Conservation (phyloP, 2,797 vertebrate genomes). For the Synanceia verrucosa region DNA sequence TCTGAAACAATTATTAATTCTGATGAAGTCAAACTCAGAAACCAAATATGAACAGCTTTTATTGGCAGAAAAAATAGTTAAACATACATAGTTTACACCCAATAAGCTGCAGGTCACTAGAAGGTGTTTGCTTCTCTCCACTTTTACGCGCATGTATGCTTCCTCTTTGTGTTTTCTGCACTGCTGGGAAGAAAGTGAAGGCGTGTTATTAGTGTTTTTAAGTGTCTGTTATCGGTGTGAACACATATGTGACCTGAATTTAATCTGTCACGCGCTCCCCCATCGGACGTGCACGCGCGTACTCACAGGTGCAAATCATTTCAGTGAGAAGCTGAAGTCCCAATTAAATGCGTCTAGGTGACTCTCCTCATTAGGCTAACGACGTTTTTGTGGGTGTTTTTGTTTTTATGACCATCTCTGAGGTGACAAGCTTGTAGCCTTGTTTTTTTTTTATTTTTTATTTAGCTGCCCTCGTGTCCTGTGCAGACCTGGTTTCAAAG, state of each 20-base stretch:
- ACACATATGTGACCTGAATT: slow-evolving; percentile 41
- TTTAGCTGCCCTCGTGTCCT: slow-evolving; percentile 46
- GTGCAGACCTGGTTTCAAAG: slow-evolving; percentile 60
- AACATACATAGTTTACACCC: background rate
- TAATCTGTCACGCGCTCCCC: slow-evolving; percentile 19
- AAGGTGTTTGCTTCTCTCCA: background rate
- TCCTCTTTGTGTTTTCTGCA: background rate
- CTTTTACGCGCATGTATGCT: background rate
- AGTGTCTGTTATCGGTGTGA: background rate
- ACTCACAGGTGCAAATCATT: slow-evolving; percentile 67
- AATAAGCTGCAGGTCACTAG: background rate
- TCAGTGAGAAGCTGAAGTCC: background rate
- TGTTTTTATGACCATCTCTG: background rate
- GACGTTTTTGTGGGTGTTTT: background rate
- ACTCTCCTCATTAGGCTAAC: background rate
- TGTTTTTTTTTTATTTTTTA: too few species aligned
- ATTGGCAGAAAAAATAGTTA: background rate
- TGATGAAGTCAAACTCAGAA: background rate
- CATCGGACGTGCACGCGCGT: background rate
- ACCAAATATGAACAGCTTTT: background rate
- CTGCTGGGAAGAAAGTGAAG: background rate
- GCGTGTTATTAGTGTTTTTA: background rate
- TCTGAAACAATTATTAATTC: background rate
- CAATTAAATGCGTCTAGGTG: background rate
- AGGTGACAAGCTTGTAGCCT: background rate